Conservation (phyloP, 35 echinoderm and acorn worm species). For the Ophiothrix spiculata region DNA sequence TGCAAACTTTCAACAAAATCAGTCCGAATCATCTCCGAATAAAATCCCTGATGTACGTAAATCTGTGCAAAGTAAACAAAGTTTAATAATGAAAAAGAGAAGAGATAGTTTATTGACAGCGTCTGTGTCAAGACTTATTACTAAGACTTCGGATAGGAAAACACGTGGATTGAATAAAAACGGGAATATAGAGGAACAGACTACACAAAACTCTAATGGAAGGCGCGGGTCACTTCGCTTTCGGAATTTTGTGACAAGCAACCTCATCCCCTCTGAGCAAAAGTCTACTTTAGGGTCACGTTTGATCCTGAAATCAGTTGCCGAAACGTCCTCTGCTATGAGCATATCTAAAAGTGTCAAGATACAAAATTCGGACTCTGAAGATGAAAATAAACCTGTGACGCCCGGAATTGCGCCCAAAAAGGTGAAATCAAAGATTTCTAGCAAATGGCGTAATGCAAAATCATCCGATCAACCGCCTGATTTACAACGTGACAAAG, state of each 20-base stretch:
- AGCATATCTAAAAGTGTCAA: not conserved
- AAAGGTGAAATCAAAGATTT: not conserved
- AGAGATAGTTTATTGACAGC: not conserved
- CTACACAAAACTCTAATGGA: not conserved
- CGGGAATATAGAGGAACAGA: not conserved
- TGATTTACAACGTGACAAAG: not conserved
- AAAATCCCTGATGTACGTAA: not conserved
- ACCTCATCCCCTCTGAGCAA: not conserved
- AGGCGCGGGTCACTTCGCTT: not conserved
- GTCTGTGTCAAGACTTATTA: not conserved
- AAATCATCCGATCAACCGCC: not conserved
- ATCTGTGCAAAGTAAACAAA: not conserved
- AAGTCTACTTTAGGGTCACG: not conserved
- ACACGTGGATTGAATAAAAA: not conserved
- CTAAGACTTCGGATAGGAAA: not conserved
- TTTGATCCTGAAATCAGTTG: not conserved
- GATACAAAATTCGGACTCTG: not conserved
- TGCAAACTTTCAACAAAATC: not conserved
- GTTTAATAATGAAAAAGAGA: not conserved
- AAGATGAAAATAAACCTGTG: not conserved
- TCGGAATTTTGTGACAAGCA: not conserved
- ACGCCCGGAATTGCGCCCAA: not conserved
- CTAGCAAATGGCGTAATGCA: not conserved
- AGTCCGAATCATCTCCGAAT: not conserved
- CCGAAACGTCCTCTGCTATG: not conserved